These are phyloP conservation scores for Rhinoptilus africanus DNA, from an alignment of 2,113 vertebrate species.

Conservation along the genomic window DNA sequence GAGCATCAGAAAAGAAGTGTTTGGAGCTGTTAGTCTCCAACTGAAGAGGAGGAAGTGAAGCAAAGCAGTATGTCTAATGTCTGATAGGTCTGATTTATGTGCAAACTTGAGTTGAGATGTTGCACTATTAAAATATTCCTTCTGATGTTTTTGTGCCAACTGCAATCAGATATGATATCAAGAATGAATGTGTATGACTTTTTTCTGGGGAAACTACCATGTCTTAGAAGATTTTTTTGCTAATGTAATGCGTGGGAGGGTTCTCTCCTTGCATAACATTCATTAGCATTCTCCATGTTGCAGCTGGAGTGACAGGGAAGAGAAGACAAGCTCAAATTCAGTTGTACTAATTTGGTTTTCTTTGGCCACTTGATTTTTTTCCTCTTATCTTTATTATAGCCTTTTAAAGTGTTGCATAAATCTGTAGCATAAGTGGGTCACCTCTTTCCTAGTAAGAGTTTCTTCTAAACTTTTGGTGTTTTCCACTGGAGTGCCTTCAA, in stretches of 20 bases:
- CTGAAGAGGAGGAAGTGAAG: neutral
- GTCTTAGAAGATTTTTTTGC: neutral
- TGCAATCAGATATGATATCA: neutral
- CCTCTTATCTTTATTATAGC: neutral
- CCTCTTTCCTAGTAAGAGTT: neutral
- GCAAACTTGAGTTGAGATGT: neutral
- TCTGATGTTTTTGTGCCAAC: conserved; percentile 2
- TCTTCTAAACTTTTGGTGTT: neutral
- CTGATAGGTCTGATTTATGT: neutral
- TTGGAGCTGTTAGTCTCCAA: neutral
- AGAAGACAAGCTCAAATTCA: neutral
- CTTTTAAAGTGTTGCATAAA: neutral
- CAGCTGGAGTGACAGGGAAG: neutral
- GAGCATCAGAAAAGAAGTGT: neutral
- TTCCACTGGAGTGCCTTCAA: neutral
- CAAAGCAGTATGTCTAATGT: neutral
- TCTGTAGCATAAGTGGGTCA: neutral
- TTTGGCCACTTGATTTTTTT: neutral
- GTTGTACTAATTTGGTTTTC: neutral
- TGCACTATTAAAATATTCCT: neutral
- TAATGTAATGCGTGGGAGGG: conserved; percentile 1
- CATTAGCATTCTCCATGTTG: neutral
- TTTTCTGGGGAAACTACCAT: neutral
- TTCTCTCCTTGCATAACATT: conserved; percentile 23
- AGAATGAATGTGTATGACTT: neutral